Conservation (phyloP, 2,113 vertebrate species). For the Aspiorhynchus laticeps region DNA sequence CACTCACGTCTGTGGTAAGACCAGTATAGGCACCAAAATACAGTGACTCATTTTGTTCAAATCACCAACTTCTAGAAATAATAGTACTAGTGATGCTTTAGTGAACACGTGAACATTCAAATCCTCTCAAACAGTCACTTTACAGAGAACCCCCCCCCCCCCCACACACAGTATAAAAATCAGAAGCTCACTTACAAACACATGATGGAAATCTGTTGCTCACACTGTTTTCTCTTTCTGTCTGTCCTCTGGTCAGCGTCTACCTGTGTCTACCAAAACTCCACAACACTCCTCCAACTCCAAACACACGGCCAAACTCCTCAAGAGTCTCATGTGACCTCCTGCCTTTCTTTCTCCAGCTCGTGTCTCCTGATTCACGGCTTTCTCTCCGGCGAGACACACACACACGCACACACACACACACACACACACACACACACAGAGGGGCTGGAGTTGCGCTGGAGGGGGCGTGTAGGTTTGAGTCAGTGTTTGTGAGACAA, state of each 20-base stretch:
- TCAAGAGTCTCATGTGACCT: conserved; percentile 17
- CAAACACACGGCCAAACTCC: not conserved
- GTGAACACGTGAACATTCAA: not conserved
- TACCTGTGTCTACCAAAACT: conserved; percentile 23
- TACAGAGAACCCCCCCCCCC: no score
- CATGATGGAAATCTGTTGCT: conserved; percentile 33
- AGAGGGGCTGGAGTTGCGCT: conserved; percentile 33
- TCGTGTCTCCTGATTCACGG: conserved; percentile 4
- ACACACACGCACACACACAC: conserved; percentile 19
- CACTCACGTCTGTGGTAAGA: not conserved
- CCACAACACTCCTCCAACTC: not conserved
- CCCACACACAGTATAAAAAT: conserved; percentile 47
- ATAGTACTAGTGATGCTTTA: not conserved
- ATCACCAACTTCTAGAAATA: not conserved
- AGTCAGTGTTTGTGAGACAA: conserved; percentile 14
- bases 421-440: conserved; percentile 6
- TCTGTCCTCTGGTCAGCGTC: not conserved
- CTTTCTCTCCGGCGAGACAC: not conserved
- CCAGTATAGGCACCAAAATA: not conserved
- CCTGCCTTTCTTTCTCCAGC: conserved; percentile 8
- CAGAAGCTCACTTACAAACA: conserved; percentile 58
- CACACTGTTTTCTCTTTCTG: not conserved
- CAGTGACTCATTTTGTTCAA: not conserved
- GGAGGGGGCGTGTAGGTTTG: not conserved
- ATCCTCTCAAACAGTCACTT: conserved; percentile 6